Percentiles rank a stretch among this genome's conserved stretches.
Conservation (phyloP, 2,113 vertebrate species). For the Neogobius melanostomus region DNA sequence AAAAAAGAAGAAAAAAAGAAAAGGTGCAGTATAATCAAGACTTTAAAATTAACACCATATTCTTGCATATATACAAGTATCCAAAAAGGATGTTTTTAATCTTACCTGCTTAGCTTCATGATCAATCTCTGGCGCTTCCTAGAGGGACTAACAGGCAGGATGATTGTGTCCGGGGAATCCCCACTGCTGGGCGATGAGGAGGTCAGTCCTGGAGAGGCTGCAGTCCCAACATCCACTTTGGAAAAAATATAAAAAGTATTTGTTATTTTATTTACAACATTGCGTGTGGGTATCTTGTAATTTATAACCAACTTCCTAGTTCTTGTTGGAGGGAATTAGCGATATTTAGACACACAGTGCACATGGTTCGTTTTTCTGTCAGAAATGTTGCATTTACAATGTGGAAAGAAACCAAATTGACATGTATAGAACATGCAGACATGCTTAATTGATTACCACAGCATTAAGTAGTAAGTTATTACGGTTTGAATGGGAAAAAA, state of each 20-base stretch:
- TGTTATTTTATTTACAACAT: too few relatives aligned
- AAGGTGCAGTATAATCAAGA: background rate
- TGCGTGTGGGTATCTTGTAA: too few relatives aligned
- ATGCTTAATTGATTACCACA: too few relatives aligned
- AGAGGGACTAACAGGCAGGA: background rate
- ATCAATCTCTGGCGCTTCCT: background rate
- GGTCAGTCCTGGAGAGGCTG: background rate
- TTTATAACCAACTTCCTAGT: too few relatives aligned
- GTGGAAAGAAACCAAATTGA: too few relatives aligned
- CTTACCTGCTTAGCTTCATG: background rate
- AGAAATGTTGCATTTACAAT: background rate
- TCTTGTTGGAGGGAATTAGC: too few relatives aligned
- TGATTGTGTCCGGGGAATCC: background rate
- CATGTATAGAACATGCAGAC: too few relatives aligned
- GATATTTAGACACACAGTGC: background rate
- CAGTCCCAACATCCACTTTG: background rate
- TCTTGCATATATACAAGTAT: background rate
- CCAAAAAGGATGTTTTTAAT: background rate
- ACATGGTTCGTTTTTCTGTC: background rate
- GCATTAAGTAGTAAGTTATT: too few relatives aligned
- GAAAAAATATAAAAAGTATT: background rate
- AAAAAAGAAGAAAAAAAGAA: slow-evolving; percentile 15
- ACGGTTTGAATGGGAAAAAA: too few relatives aligned
- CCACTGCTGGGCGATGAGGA: background rate
- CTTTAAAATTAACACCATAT: background rate